A percentile compares a stretch with the other conserved stretches of the same genome.
phyloP scores from a whole-genome alignment of 2,797 vertebrate genomes.

The Chelon labrosus region DNA sequence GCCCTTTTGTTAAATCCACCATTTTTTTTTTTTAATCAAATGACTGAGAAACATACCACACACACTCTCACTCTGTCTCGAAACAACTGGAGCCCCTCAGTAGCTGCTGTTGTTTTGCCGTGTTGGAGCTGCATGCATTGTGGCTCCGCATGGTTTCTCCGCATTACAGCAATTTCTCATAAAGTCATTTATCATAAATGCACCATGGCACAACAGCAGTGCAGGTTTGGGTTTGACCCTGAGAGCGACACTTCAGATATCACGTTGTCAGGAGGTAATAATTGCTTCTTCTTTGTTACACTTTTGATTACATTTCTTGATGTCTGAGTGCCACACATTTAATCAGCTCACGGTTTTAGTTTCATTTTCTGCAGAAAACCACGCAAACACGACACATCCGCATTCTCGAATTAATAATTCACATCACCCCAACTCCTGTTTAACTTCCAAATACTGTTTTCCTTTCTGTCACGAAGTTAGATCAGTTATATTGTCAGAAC shows the following conservation, averaged over 20 bases:
- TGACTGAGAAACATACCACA: conserved; percentile 15
- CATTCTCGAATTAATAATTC: conserved; percentile 40
- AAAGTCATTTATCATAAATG: conserved; percentile 80
- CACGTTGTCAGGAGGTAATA: conserved; percentile 73
- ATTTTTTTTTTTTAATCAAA: conserved; percentile 33
- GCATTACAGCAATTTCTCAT: conserved; percentile 78
- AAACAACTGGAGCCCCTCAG: conserved; percentile 17
- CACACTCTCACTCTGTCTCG: background rate
- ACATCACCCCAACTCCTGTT: conserved; percentile 29
- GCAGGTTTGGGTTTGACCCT: conserved; percentile 75
- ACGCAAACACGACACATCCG: conserved; percentile 3
- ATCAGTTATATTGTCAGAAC: conserved; percentile 22
- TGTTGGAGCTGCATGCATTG: conserved; percentile 53
- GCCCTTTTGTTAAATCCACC: conserved; percentile 37
- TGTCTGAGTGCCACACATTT: background rate
- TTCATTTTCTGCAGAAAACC: background rate
- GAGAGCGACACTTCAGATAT: conserved; percentile 81
- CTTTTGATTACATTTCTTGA: conserved; percentile 51
- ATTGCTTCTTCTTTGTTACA: conserved; percentile 69
- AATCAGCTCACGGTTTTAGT: background rate
- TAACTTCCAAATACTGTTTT: conserved; percentile 31
- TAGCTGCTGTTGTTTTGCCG: conserved; percentile 45
- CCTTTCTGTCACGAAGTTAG: conserved; percentile 28
- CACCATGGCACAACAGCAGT: conserved; percentile 70
- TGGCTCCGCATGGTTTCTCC: conserved; percentile 46